Percentiles rank a stretch among this genome's conserved stretches.
These are phyloP conservation scores for Drosophila meridionalis DNA, from an alignment of 2,888 invertebrate species.

Conservation along the genomic window DNA sequence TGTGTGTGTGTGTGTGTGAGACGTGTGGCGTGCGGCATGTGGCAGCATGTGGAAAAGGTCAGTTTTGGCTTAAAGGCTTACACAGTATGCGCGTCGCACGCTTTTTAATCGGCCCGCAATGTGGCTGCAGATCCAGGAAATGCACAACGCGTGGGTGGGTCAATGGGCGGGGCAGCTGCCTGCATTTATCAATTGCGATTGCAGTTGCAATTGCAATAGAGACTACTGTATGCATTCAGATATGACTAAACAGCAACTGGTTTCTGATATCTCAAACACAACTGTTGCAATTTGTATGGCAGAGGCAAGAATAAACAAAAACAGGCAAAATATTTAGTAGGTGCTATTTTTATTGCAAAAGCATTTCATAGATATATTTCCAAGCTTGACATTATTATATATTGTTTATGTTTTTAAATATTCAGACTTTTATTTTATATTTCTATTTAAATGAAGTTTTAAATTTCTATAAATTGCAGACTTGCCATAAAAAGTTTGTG, in stretches of 20 bases:
- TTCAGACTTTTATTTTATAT: background rate
- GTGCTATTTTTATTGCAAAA: constrained; percentile 10
- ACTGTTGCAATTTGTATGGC: constrained; percentile 48
- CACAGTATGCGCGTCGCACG: constrained; percentile 42
- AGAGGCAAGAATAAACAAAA: constrained; percentile 8
- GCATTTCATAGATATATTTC: background rate
- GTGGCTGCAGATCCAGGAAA: constrained; percentile 37
- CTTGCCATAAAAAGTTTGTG: constrained; percentile 19
- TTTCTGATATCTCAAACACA: constrained; percentile 36
- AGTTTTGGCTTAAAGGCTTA: constrained; percentile 70
- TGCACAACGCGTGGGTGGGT: background rate
- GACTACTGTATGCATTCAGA: constrained; percentile 9
- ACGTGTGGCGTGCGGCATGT: constrained; percentile 16
- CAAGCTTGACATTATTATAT: background rate
- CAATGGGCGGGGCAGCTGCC: background rate
- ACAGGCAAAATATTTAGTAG: constrained; percentile 1
- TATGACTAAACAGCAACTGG: constrained; percentile 52
- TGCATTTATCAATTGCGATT: constrained; percentile 37
- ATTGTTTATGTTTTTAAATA: too few species aligned
- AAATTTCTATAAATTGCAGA: too few species aligned
- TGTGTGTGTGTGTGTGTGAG: constrained; percentile 21
- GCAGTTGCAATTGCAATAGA: constrained; percentile 22
- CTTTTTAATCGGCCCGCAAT: constrained; percentile 52
- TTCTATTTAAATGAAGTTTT: background rate
- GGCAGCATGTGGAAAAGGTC: constrained; percentile 62